A percentile compares a stretch with the other conserved stretches of the same genome.
Evolutionary conservation across 2,113 vertebrate species (phyloP).

Genomic region (human (Homo sapiens)): GRCh38 chr7:81292501-81293000

Average conservation of each 20-base stretch:
- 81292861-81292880: neutral
- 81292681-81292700: neutral
- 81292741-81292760: neutral
- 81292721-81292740: neutral
- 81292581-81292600: neutral
- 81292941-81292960: neutral
- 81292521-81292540: neutral
- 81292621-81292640: neutral
- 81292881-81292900: neutral
- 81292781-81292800: neutral
- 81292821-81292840: neutral
- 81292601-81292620: neutral
- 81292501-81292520: neutral
- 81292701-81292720: neutral
- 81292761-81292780: neutral
- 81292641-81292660: accelerated
- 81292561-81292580: neutral
- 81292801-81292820: neutral
- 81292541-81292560: neutral
- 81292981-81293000: neutral
- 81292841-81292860: accelerated
- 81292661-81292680: neutral
- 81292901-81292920: neutral
- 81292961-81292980: neutral
- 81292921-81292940: neutral